phyloP scores from a whole-genome alignment of 2,888 invertebrate species.

The Colletes collaris region DNA sequence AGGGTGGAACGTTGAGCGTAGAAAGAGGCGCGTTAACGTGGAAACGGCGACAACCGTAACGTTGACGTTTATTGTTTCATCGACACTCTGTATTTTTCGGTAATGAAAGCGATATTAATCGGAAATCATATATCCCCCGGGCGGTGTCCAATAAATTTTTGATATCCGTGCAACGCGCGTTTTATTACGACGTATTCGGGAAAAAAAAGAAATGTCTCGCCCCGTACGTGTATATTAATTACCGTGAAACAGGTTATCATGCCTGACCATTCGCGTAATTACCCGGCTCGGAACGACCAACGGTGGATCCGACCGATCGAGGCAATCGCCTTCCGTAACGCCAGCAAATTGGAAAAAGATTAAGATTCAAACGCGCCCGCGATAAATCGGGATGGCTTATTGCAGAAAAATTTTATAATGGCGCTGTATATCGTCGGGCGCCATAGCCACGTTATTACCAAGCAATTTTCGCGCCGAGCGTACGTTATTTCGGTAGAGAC shows the following conservation, averaged over 20 bases:
- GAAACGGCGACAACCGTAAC: conserved; percentile 15
- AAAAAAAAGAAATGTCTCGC: conserved; percentile 8
- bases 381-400: conserved; percentile 36
- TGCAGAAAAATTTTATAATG: conserved; percentile 29
- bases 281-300: conserved; percentile 19
- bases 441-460: background rate
- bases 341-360: conserved; percentile 43
- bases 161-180: conserved; percentile 10
- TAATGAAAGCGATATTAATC: conserved; percentile 31
- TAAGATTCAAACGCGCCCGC: conserved; percentile 22
- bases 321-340: conserved; percentile 16
- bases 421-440: conserved; percentile 2
- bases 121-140: conserved; percentile 22
- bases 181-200: background rate
- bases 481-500: conserved; percentile 15
- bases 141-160: conserved; percentile 33
- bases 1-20: conserved; percentile 4
- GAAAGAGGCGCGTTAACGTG: conserved; percentile 2
- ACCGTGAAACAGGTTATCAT: conserved; percentile 38
- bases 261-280: conserved; percentile 44
- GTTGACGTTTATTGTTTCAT: conserved; percentile 38
- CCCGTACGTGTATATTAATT: conserved; percentile 43
- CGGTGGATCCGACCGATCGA: conserved; percentile 22
- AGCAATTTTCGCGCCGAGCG: conserved; percentile 10
- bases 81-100: conserved; percentile 22